Percentiles rank a stretch among this genome's conserved stretches.
These are phyloP conservation scores for Dorcus hopei DNA, from an alignment of 2,888 invertebrate species.

Conservation along the genomic window DNA sequence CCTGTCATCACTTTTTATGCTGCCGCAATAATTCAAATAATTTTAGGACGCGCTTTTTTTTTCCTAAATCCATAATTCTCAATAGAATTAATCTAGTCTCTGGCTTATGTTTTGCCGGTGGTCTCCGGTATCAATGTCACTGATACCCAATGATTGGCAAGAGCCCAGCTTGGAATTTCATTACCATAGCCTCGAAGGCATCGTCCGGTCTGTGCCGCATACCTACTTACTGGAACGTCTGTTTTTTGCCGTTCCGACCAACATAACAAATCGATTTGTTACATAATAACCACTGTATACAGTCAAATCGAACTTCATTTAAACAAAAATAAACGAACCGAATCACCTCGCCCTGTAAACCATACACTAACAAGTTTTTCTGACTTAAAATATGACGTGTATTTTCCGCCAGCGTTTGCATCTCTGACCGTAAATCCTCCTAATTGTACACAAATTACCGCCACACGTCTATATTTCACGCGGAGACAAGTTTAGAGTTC, in stretches of 20 bases:
- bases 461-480: not conserved
- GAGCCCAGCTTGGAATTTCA: slow-evolving; percentile 12
- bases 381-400: not conserved
- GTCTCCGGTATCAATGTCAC: slow-evolving; percentile 2
- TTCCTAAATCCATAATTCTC: not conserved
- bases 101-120: slow-evolving; percentile 3
- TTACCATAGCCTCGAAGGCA: slow-evolving; percentile 9
- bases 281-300: slow-evolving; percentile 12
- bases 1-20: slow-evolving; percentile 6
- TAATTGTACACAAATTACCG: slow-evolving; percentile 13
- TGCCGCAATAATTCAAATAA: slow-evolving; percentile 5
- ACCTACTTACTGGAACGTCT: slow-evolving; percentile 6
- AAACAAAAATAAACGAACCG: too few relatives aligned
- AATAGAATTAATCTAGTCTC: not conserved
- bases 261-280: slow-evolving; percentile 29
- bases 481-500: too few relatives aligned
- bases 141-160: slow-evolving; percentile 12
- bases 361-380: too few relatives aligned
- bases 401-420: not conserved
- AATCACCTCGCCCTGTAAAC: too few relatives aligned
- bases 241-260: slow-evolving; percentile 20
- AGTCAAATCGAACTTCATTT: not conserved
- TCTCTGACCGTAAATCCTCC: slow-evolving; percentile 6
- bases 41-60: not conserved
- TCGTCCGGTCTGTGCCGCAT: not conserved